A percentile compares a stretch with the other conserved stretches of the same genome.
phyloP scores from a whole-genome alignment of 1,140 invertebrate genomes.

The Penaeus chinensis region DNA sequence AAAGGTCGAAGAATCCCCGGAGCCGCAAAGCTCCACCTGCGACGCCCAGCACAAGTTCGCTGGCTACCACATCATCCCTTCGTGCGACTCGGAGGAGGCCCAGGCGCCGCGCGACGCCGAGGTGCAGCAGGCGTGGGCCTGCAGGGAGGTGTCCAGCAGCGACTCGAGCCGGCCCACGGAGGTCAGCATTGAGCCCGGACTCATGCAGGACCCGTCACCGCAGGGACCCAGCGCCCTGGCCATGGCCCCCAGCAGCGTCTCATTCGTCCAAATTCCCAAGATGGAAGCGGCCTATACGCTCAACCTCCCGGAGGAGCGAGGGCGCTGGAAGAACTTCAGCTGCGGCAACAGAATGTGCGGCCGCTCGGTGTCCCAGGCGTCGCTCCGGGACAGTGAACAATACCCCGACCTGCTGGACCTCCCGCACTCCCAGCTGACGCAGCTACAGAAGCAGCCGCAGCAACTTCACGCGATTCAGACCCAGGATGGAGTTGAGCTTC shows the following conservation, averaged over 20 bases:
- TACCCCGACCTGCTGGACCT: conserved; percentile 12
- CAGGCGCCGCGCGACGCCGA: conserved; percentile 69
- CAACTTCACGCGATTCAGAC: not conserved
- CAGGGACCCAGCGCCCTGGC: not conserved
- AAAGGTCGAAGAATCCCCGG: conserved; percentile 27
- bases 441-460: not conserved
- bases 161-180: not conserved
- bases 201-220: not conserved
- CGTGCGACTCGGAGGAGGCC: conserved; percentile 64
- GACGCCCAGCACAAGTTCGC: conserved; percentile 69
- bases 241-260: conserved; percentile 23
- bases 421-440: not conserved
- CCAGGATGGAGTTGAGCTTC: not conserved
- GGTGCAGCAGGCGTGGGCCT: conserved; percentile 63
- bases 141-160: not conserved
- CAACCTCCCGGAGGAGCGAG: conserved; percentile 24
- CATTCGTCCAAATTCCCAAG: conserved; percentile 12
- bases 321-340: conserved; percentile 23
- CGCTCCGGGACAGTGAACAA: not conserved
- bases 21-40: conserved; percentile 35
- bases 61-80: conserved; percentile 79
- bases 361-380: too few species aligned
- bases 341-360: too few species aligned
- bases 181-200: not conserved
- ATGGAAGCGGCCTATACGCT: not conserved